Evolutionary conservation across 2,888 invertebrate genomes (phyloP), one percentile per base, ranked within the genome.

Genomic region (Caenorhabditis becei): DNA sequence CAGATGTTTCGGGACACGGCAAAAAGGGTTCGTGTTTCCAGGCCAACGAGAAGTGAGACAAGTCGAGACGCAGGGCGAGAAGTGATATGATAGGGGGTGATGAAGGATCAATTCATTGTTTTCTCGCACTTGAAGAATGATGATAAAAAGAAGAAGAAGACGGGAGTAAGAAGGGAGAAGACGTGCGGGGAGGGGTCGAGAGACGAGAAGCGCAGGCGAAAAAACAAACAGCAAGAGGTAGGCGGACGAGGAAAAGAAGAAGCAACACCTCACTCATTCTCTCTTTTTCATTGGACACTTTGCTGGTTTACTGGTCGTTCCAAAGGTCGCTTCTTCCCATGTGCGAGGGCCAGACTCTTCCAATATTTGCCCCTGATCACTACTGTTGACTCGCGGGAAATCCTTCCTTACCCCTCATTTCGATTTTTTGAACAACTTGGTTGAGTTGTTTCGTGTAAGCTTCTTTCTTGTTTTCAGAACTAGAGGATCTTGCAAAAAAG

Each of bases 101-200:
- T 10, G 51, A 61, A 35, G 23, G 59, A 62, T 71, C 71, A 71
- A 71, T 62, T 61, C 71, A 71, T 71, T 71, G 71, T 71, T 41
- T 59, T 62, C 26, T 28, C 61, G 61, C 51, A 51, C 59, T 71
- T 71, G 10, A 14, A 41, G 3, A 14, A 10, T 10, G 41, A 32
- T 32, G 35, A 26, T 41, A 49, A 24, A 51, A 24, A 49, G 47
- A 49, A 28, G 63, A 63, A 24, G 28, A 20, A 61, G 37, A 59
- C 56, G 51, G 10, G 47, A 63, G 26, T 49, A 32, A 37, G 32
- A 7, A 26, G 16, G 26, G 23, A 26, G 47, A 23, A 14, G n/a
- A 24, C 54, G 14, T 7, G 16, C 10, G 10, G 37, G 11, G 59
- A 35, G 59, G 47, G 47, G 47, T 26, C 18, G 61, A 2, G 61